phyloP scores from a whole-genome alignment of 2,113 vertebrate genomes.

The Cyphomyrus discorhynchus region DNA sequence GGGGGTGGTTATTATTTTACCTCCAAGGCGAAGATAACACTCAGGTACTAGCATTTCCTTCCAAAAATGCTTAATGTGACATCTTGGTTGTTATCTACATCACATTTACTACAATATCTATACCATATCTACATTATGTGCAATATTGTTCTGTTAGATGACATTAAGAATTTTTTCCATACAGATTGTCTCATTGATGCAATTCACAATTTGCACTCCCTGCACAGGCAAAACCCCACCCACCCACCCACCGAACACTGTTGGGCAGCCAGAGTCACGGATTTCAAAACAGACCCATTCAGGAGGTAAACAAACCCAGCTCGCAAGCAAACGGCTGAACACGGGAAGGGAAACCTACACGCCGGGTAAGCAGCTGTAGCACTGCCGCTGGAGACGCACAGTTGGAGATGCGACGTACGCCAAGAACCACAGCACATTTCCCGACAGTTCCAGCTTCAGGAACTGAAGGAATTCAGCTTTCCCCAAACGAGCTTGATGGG shows the following conservation, averaged over 20 bases:
- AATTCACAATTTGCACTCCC: neutral
- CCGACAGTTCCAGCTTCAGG: neutral
- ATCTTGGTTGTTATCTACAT: neutral
- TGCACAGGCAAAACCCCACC: neutral
- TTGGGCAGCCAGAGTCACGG: neutral
- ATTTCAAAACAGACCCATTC: neutral
- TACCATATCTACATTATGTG: neutral
- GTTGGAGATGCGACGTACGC: neutral
- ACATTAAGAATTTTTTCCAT: neutral
- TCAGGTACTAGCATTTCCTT: neutral
- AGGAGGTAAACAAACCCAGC: neutral
- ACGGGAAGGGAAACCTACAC: neutral
- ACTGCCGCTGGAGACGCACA: neutral
- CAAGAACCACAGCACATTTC: neutral
- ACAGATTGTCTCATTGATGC: neutral
- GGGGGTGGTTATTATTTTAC: neutral
- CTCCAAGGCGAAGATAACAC: neutral
- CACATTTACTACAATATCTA: neutral
- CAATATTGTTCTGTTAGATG: neutral
- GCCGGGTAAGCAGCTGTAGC: neutral
- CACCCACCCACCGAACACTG: neutral
- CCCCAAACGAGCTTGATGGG: no score
- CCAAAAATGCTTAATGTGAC: neutral
- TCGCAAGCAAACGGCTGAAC: neutral
- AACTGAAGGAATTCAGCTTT: no score